Conservation (phyloP, 2,113 vertebrate species). For the Stegastes partitus region DNA sequence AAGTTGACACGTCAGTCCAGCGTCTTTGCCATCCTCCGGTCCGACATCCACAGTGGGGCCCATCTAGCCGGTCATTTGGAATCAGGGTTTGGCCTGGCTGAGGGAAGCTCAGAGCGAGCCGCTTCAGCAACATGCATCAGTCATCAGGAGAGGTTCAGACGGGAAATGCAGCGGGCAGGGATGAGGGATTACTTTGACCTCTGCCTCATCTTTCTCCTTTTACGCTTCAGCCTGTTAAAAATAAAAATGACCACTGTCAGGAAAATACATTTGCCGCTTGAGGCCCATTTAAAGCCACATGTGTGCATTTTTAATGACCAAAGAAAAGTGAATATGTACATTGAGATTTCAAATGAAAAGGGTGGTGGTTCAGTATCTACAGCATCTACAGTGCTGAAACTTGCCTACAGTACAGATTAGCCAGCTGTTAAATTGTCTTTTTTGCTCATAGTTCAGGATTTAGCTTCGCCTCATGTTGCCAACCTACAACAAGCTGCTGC, state of each 20-base stretch:
- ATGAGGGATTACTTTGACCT: slow-evolving; percentile 91
- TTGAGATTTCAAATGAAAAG: no score
- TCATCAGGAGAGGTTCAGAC: slow-evolving; percentile 35
- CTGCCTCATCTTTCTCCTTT: slow-evolving; percentile 98
- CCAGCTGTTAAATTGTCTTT: no score
- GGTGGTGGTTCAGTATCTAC: no score
- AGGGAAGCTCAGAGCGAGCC: background rate
- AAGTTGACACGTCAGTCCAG: slow-evolving; percentile 43
- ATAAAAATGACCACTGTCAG: background rate
- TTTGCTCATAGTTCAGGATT: no score
- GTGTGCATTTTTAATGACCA: no score
- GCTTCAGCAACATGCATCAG: slow-evolving; percentile 1
- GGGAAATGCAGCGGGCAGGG: slow-evolving; percentile 57
- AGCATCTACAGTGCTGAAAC: no score
- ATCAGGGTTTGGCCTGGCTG: background rate
- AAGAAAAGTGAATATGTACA: no score
- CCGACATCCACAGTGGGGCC: slow-evolving; percentile 1
- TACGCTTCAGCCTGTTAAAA: slow-evolving; percentile 92
- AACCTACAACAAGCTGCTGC: no score
- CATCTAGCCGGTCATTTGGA: background rate
- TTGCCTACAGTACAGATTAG: no score
- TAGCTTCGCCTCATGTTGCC: no score
- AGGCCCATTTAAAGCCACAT: background rate
- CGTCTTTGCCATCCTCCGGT: slow-evolving; percentile 41
- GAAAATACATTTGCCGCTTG: background rate